Conservation (phyloP, 2,797 vertebrate genomes). For the Prionace glauca region DNA sequence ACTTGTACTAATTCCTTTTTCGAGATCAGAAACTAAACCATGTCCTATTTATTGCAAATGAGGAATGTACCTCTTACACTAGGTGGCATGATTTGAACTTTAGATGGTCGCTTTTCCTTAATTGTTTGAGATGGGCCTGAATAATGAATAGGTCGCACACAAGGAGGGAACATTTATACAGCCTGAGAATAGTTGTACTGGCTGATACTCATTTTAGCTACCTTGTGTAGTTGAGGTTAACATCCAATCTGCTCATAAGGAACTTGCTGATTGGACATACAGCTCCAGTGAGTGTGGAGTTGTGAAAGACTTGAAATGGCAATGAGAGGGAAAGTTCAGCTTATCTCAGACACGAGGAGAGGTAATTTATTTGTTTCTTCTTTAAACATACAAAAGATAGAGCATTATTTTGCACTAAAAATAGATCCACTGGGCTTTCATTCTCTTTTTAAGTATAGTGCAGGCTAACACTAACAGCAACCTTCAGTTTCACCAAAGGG, state of each 20-base stretch:
- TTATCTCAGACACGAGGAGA: neutral
- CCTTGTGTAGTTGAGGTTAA: too few species aligned
- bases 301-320: neutral
- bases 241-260: neutral
- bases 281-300: neutral
- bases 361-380: neutral
- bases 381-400: neutral
- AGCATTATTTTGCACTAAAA: neutral
- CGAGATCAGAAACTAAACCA: neutral
- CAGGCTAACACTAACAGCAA: neutral
- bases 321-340: neutral
- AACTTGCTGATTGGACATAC: neutral
- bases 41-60: neutral
- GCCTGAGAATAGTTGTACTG: neutral
- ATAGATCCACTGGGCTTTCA: neutral
- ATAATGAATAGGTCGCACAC: neutral
- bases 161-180: neutral
- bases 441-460: neutral
- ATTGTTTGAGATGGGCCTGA: neutral
- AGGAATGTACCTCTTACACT: neutral
- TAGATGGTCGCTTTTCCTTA: neutral
- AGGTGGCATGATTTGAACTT: neutral
- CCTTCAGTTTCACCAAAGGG: constrained; percentile 20
- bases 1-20: neutral
- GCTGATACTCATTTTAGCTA: neutral